Conservation (phyloP, 2,113 vertebrate genomes). For the Origma solitaria region DNA sequence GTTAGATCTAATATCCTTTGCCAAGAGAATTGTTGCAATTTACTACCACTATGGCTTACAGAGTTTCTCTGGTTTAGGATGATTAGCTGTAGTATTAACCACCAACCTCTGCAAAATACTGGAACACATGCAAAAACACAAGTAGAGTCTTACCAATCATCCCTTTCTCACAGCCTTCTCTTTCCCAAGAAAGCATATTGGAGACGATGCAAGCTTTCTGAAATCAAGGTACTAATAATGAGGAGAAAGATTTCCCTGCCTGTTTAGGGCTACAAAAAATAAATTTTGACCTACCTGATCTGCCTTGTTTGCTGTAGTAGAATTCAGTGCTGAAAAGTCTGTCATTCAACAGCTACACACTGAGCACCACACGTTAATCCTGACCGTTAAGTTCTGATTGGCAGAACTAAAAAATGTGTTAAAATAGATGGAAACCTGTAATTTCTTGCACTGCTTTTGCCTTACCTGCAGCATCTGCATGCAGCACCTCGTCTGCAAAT, state of each 20-base stretch:
- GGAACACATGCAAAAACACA: neutral
- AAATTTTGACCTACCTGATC: neutral
- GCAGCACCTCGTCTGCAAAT: conserved; percentile 3
- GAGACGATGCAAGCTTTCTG: neutral
- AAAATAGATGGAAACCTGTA: conserved; percentile 2
- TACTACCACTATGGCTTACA: neutral
- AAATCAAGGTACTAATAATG: neutral
- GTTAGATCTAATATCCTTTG: neutral
- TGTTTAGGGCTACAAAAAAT: neutral
- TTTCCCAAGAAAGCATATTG: neutral
- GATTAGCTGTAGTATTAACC: neutral
- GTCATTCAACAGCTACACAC: conserved; percentile 30
- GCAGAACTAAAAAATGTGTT: neutral
- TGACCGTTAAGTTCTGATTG: conserved; percentile 7
- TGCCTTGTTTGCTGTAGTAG: neutral
- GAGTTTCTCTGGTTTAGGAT: neutral
- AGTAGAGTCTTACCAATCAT: neutral
- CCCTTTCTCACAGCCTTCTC: neutral
- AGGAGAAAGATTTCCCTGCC: neutral
- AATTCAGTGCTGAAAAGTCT: neutral
- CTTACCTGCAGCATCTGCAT: conserved; percentile 8
- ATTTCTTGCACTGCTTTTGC: conserved; percentile 4
- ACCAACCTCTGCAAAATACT: neutral
- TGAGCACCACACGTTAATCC: neutral
- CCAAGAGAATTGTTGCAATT: neutral